These are phyloP conservation scores for Misgurnus mizolepis DNA, from an alignment of 2,113 vertebrate genomes.

Conservation along the genomic window DNA sequence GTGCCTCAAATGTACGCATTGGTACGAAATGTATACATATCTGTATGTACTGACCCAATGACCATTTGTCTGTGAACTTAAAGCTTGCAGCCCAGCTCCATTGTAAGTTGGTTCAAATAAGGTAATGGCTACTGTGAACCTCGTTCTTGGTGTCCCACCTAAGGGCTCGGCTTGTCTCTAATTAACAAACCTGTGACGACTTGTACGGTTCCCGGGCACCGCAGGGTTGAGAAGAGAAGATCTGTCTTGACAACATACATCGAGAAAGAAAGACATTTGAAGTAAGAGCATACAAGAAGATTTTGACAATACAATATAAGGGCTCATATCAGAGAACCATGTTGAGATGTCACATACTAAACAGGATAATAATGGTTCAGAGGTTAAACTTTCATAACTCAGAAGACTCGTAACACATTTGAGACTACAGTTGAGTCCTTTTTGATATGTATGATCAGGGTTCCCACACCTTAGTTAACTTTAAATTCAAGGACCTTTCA, in stretches of 20 bases:
- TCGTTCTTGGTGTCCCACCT: slow-evolving; percentile 1
- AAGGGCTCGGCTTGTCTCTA: slow-evolving; percentile 28
- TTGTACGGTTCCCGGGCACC: slow-evolving; percentile 26
- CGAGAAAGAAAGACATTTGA: background rate
- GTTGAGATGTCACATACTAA: too few species aligned
- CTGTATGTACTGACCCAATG: too few species aligned
- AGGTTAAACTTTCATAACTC: background rate
- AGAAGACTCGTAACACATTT: background rate
- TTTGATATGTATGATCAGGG: too few species aligned
- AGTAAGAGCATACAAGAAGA: background rate
- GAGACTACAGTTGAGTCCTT: too few species aligned
- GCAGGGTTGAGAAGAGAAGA: slow-evolving; percentile 11
- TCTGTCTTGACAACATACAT: slow-evolving; percentile 41
- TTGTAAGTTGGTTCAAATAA: slow-evolving; percentile 21
- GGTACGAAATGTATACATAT: too few species aligned
- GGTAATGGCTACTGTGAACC: slow-evolving; percentile 35
- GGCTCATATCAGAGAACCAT: background rate
- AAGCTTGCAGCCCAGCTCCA: background rate
- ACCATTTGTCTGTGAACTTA: background rate
- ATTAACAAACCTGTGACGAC: slow-evolving; percentile 45
- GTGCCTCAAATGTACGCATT: too few species aligned
- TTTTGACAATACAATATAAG: background rate
- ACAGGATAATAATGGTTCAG: background rate
- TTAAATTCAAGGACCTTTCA: too few species aligned
- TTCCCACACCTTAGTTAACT: too few species aligned